phyloP scores from a whole-genome alignment of 1,140 invertebrate genomes.

The Drosophila guanche region DNA sequence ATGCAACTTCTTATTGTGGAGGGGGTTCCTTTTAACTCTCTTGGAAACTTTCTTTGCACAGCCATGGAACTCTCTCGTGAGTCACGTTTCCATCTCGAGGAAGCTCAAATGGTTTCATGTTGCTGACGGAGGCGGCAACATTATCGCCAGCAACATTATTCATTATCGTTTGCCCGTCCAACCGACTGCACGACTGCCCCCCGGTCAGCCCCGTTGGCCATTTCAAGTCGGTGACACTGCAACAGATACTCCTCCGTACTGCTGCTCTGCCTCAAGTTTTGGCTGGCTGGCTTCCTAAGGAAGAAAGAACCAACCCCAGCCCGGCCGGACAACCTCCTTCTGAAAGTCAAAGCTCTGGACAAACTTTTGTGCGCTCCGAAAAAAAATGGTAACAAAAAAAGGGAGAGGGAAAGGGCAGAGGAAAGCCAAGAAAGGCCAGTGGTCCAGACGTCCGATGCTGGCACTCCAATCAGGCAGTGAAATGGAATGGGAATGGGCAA shows the following conservation, averaged over 20 bases:
- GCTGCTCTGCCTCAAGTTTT: slow-evolving; percentile 61
- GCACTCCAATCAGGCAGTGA: slow-evolving; percentile 53
- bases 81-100: slow-evolving; percentile 21
- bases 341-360: slow-evolving; percentile 60
- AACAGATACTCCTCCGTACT: slow-evolving; percentile 59
- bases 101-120: slow-evolving; percentile 20
- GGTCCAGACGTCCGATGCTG: slow-evolving; percentile 63
- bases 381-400: slow-evolving; percentile 36
- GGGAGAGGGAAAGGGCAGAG: slow-evolving; percentile 28
- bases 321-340: neutral
- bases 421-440: slow-evolving; percentile 23
- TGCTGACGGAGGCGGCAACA: slow-evolving; percentile 64
- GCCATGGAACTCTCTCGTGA: neutral
- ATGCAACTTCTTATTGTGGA: no score
- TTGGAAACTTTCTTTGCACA: neutral
- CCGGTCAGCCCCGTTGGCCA: slow-evolving; percentile 17
- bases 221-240: slow-evolving; percentile 76
- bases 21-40: neutral
- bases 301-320: neutral
- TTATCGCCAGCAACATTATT: slow-evolving; percentile 76
- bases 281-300: slow-evolving; percentile 10
- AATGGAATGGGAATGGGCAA: slow-evolving; percentile 18
- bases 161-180: slow-evolving; percentile 60
- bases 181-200: neutral
- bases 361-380: slow-evolving; percentile 64